A percentile compares a stretch with the other conserved stretches of the same genome.
These are phyloP conservation scores for Dicerorhinus sumatrensis DNA, from an alignment of 2,113 vertebrate genomes.

Conservation along the genomic window DNA sequence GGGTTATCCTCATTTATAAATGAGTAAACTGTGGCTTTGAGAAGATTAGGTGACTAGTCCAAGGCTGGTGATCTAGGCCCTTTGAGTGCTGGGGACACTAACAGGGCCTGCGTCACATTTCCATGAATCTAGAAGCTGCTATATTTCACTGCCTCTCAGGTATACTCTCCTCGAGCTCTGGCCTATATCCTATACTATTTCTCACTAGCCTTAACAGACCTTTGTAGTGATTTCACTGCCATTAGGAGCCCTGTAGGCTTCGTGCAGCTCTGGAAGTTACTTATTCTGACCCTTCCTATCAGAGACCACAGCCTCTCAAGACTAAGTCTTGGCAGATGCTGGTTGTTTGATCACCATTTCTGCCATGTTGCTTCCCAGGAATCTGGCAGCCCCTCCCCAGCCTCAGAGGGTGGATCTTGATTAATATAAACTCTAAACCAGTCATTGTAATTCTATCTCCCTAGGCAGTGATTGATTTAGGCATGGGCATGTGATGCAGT, in stretches of 20 bases:
- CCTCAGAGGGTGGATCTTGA: not conserved
- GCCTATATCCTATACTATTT: not conserved
- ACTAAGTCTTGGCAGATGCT: not conserved
- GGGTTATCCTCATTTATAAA: conserved; percentile 25
- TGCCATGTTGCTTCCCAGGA: not conserved
- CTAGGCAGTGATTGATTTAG: conserved; percentile 33
- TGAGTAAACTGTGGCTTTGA: conserved; percentile 28
- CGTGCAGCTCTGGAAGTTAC: not conserved
- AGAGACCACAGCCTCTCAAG: not conserved
- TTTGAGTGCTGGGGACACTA: not conserved
- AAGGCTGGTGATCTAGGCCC: not conserved
- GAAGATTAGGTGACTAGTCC: conserved; percentile 5
- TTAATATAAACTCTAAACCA: conserved; percentile 54
- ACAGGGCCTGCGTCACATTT: not conserved
- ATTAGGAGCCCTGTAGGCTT: not conserved
- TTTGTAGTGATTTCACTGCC: conserved; percentile 41
- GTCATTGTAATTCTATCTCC: not conserved
- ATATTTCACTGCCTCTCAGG: not conserved
- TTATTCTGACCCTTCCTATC: not conserved
- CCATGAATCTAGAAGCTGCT: not conserved
- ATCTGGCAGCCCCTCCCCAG: not conserved
- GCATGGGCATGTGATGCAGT: not conserved
- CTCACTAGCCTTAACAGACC: not conserved
- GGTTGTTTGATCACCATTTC: not conserved
- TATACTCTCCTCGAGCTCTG: not conserved